Conservation (phyloP, 2,888 invertebrate genomes). For the Rhamnusium bicolor region DNA sequence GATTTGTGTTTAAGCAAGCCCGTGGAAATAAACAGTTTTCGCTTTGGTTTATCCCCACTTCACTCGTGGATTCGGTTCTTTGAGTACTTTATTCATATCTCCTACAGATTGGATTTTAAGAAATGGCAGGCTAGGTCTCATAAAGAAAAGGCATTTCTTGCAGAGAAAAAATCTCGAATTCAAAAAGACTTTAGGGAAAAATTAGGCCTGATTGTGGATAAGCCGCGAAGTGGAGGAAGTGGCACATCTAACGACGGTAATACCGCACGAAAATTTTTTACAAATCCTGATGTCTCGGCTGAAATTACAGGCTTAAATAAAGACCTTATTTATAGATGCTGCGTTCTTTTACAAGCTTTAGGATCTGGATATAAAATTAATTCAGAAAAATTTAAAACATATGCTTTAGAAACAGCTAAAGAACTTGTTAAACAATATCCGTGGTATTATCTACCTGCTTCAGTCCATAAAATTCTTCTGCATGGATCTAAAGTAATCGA, state of each 20-base stretch:
- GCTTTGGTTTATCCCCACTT: slow-evolving; percentile 38
- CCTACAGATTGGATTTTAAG: slow-evolving; percentile 30
- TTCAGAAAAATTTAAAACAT: too few relatives aligned
- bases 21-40: slow-evolving; percentile 22
- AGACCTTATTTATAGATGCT: slow-evolving; percentile 10
- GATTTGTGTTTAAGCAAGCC: slow-evolving; percentile 20
- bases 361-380: too few relatives aligned
- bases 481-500: slow-evolving; percentile 36
- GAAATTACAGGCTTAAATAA: slow-evolving; percentile 33
- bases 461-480: slow-evolving; percentile 31
- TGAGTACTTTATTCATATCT: slow-evolving; percentile 34
- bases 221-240: slow-evolving; percentile 34
- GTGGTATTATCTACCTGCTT: too few relatives aligned
- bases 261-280: slow-evolving; percentile 39
- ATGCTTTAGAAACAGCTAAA: too few relatives aligned
- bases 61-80: slow-evolving; percentile 35
- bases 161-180: slow-evolving; percentile 16
- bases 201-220: slow-evolving; percentile 9
- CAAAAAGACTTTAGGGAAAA: slow-evolving; percentile 31
- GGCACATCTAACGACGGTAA: slow-evolving; percentile 38
- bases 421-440: too few relatives aligned
- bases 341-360: too few relatives aligned
- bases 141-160: slow-evolving; percentile 31
- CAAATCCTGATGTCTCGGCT: too few relatives aligned
- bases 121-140: slow-evolving; percentile 15